A percentile compares a stretch with the other conserved stretches of the same genome.
These are phyloP conservation scores for Alloplasta piceator DNA, from an alignment of 2,888 invertebrate genomes.

Conservation along the genomic window DNA sequence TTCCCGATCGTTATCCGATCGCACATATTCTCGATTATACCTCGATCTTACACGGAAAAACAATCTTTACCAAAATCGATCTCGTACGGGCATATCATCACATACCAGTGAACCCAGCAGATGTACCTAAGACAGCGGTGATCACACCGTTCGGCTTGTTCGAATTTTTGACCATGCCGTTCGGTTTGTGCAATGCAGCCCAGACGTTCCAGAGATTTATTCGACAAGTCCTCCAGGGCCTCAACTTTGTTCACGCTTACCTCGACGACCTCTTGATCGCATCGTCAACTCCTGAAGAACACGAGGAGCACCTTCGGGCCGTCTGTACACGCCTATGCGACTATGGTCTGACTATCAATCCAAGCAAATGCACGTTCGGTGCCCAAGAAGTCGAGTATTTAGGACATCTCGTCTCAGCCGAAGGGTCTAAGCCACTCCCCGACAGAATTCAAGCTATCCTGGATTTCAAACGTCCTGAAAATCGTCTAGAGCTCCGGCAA, in stretches of 20 bases:
- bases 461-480: slow-evolving; percentile 71
- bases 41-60: slow-evolving; percentile 67
- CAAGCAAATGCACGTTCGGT: slow-evolving; percentile 75
- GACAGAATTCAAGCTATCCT: slow-evolving; percentile 74
- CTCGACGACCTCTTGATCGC: slow-evolving; percentile 55
- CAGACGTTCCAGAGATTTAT: slow-evolving; percentile 72
- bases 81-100: slow-evolving; percentile 71
- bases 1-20: slow-evolving; percentile 77
- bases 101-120: slow-evolving; percentile 69
- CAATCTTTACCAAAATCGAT: slow-evolving; percentile 71
- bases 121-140: slow-evolving; percentile 73
- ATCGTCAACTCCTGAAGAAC: slow-evolving; percentile 19
- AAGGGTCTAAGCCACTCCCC: slow-evolving; percentile 75
- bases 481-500: slow-evolving; percentile 73
- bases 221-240: slow-evolving; percentile 47
- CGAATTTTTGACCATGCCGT: slow-evolving; percentile 63
- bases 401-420: slow-evolving; percentile 69
- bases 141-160: no score
- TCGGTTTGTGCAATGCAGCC: slow-evolving; percentile 69
- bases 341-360: slow-evolving; percentile 65
- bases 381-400: slow-evolving; percentile 70
- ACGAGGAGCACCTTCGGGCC: slow-evolving; percentile 38
- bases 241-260: slow-evolving; percentile 23
- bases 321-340: slow-evolving; percentile 60
- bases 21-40: slow-evolving; percentile 74